A percentile compares a stretch with the other conserved stretches of the same genome.
These are phyloP conservation scores for Sebastes matsubarae DNA, from an alignment of 2,797 vertebrate genomes.

Conservation along the genomic window DNA sequence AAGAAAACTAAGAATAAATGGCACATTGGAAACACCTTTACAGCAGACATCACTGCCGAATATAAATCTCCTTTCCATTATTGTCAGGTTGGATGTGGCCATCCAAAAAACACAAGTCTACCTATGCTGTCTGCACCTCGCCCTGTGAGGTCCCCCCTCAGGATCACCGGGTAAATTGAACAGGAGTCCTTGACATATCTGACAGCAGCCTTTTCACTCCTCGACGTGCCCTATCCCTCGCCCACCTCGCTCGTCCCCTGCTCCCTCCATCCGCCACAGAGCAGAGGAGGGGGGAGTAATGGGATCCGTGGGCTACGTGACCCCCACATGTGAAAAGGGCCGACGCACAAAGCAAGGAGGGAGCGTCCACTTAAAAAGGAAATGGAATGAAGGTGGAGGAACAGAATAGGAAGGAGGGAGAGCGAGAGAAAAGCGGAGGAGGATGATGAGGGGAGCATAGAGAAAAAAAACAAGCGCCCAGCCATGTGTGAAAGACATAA, in stretches of 20 bases:
- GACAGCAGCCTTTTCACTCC: conserved; percentile 61
- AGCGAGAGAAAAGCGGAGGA: conserved; percentile 49
- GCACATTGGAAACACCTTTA: neutral
- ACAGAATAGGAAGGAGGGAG: conserved; percentile 47
- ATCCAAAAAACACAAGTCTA: conserved; percentile 23
- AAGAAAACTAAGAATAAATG: neutral
- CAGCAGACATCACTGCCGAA: neutral
- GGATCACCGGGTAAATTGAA: conserved; percentile 63
- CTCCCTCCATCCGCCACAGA: conserved; percentile 40
- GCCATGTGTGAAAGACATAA: conserved; percentile 84
- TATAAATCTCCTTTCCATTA: conserved; percentile 19
- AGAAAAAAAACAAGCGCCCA: conserved; percentile 62
- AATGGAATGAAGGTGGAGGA: conserved; percentile 69
- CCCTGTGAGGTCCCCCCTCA: conserved; percentile 37
- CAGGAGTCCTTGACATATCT: conserved; percentile 67
- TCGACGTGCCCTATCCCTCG: conserved; percentile 8
- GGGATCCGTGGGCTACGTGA: conserved; percentile 71
- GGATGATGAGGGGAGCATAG: conserved; percentile 56
- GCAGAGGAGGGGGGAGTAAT: conserved; percentile 58
- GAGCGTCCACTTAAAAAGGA: conserved; percentile 71
- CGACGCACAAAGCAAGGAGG: conserved; percentile 64
- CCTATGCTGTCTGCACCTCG: neutral
- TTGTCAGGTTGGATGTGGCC: neutral
- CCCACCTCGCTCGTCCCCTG: conserved; percentile 1
- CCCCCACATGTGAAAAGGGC: conserved; percentile 71